A percentile compares a stretch with the other conserved stretches of the same genome.
Evolutionary conservation across 2,888 invertebrate species (phyloP).

Genomic region (Coecobrya sp.): DNA sequence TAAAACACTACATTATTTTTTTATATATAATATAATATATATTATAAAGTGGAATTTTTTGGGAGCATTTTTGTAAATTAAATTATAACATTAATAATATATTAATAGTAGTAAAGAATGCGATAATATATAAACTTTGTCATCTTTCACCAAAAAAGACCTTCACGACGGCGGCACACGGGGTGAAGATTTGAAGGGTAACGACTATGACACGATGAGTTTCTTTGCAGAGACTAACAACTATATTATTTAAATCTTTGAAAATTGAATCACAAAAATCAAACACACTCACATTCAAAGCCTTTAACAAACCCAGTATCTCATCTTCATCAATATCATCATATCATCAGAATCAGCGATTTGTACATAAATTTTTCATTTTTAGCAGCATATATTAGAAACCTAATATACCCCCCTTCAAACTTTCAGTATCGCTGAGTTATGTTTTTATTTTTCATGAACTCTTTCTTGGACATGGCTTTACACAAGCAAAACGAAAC

Average conservation of each 20-base stretch:
- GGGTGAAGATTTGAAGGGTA: conserved; percentile 64
- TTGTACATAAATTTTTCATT: neutral
- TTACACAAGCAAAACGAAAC: neutral
- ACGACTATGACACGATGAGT: conserved; percentile 70
- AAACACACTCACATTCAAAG: conserved; percentile 75
- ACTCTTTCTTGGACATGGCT: conserved; percentile 47
- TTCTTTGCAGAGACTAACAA: conserved; percentile 35
- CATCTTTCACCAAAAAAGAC: conserved; percentile 60
- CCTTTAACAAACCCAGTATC: conserved; percentile 42
- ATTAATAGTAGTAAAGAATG: conserved; percentile 52
- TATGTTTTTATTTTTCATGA: conserved; percentile 35
- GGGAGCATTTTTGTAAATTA: conserved; percentile 78
- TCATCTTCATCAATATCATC: conserved; percentile 1
- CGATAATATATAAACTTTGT: conserved; percentile 52
- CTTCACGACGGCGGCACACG: conserved; percentile 39
- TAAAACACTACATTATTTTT: conserved; percentile 66
- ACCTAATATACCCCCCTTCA: conserved; percentile 27
- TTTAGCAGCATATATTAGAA: conserved; percentile 4
- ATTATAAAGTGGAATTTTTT: conserved; percentile 69
- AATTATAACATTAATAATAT: conserved; percentile 57
- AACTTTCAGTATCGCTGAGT: neutral
- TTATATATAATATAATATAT: no score
- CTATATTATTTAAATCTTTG: conserved; percentile 49
- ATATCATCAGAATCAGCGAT: neutral
- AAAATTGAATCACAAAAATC: conserved; percentile 75